Conservation (phyloP, 2,888 invertebrate species). For the Euzophera pinguis region DNA sequence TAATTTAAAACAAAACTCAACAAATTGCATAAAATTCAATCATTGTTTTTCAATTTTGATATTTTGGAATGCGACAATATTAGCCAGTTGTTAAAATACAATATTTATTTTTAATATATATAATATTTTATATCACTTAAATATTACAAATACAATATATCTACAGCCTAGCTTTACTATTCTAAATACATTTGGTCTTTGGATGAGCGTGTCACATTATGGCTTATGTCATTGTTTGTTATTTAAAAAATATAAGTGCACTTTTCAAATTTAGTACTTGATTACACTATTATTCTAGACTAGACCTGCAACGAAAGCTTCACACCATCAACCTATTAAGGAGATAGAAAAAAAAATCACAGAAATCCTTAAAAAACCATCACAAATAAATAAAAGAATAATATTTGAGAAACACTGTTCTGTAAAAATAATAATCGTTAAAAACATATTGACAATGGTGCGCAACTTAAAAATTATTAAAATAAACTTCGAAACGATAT, state of each 20-base stretch:
- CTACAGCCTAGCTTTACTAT: constrained; percentile 69
- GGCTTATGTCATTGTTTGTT: constrained; percentile 69
- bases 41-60: constrained; percentile 35
- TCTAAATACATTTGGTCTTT: constrained; percentile 78
- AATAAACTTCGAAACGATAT: constrained; percentile 22
- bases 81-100: constrained; percentile 43
- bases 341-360: constrained; percentile 58
- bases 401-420: constrained; percentile 78
- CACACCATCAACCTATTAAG: constrained; percentile 46
- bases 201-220: constrained; percentile 76
- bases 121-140: constrained; percentile 51
- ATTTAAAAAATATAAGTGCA: constrained; percentile 75
- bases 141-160: constrained; percentile 52
- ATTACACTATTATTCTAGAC: constrained; percentile 69
- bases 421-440: constrained; percentile 36
- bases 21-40: constrained; percentile 33
- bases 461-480: constrained; percentile 28
- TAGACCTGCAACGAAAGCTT: constrained; percentile 59
- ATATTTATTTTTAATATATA: constrained; percentile 32
- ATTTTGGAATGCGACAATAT: constrained; percentile 50
- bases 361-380: constrained; percentile 49
- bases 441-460: constrained; percentile 34
- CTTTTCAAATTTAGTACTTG: constrained; percentile 67
- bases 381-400: constrained; percentile 45
- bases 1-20: constrained; percentile 34